Base-by-base conservation (phyloP, 2,797 vertebrate genomes). In the Megaceryle alcyon region DNA sequence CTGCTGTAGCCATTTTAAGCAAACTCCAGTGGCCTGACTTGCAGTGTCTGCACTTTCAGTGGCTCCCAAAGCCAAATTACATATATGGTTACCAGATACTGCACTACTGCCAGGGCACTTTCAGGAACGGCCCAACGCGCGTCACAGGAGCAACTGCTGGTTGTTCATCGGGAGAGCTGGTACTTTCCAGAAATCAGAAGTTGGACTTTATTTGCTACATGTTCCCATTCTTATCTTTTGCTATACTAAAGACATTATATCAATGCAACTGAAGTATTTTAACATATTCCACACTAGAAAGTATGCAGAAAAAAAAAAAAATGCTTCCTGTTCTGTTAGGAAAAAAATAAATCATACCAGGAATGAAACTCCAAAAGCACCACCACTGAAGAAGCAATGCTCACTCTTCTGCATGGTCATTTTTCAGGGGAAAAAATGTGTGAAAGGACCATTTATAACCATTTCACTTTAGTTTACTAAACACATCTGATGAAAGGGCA, bases 1-100 rank as follows among this genome's bases (percentile, higher is more conserved):
- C 80, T 90, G 68, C 89, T 49, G 75, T 35, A 76, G 31, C 94
- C 88, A 96, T 90, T 91, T 96, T 82, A 96, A 96, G 80, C 64
- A 88, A 83, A 96, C 88, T 94, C 91, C 94, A 95, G 83, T 49
- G 71, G 82, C 70, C 75, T 95, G 91, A 69, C 54, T 94, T 80
- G 69, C 83, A 79, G 54, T 14, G 35, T 49, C 22, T 90, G 75
- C 61, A 56, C 49, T 93, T 92, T 31, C 86, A 88, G 46, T 37
- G 2, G 1, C 53, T 80, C 75, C 71, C 64, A 57, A 81, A 69
- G 81, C 64, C 80, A 93, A 92, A 93, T 93, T 54, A 91, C 88
- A 88, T 82, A 90, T 75, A 65, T 66, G 66, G 90, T 33, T 64
- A 83, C 39, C 66, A 66, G 81, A 66, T 17, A 33, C 66, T 92